phyloP scores from a whole-genome alignment of 2,113 vertebrate species.

The Stictonetta naevosa region DNA sequence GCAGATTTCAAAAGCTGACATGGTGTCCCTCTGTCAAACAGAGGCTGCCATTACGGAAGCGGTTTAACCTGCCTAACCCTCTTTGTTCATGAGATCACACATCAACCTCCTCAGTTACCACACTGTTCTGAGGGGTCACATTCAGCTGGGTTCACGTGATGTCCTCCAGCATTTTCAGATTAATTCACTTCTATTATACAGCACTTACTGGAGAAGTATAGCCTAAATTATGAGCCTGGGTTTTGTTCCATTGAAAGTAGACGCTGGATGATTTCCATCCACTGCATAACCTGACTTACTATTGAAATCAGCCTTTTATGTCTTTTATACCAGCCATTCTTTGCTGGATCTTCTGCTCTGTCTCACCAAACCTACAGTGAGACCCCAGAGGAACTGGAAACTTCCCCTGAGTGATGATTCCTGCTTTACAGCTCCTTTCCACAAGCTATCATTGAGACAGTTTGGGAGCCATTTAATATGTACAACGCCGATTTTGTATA shows the following conservation, averaged over 20 bases:
- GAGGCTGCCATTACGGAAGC: not conserved
- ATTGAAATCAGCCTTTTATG: not conserved
- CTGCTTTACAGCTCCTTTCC: not conserved
- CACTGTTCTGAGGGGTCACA: fast-evolving
- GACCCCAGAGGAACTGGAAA: not conserved
- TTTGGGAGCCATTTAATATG: not conserved
- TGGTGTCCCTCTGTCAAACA: not conserved
- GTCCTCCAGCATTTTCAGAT: not conserved
- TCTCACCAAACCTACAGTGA: fast-evolving
- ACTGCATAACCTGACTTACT: fast-evolving
- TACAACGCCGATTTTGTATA: not conserved
- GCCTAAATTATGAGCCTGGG: not conserved
- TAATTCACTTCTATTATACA: not conserved
- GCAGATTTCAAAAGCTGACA: fast-evolving
- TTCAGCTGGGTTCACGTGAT: fast-evolving
- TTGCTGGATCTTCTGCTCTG: fast-evolving
- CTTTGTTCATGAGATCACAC: fast-evolving
- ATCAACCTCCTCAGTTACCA: not conserved
- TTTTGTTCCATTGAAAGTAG: not conserved
- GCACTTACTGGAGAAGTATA: not conserved
- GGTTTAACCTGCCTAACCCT: fast-evolving
- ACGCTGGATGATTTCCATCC: fast-evolving
- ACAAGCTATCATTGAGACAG: not conserved
- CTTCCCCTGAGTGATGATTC: fast-evolving
- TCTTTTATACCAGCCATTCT: fast-evolving